Conservation (phyloP, 2,113 vertebrate species). For the Oreochromis tanganicae region DNA sequence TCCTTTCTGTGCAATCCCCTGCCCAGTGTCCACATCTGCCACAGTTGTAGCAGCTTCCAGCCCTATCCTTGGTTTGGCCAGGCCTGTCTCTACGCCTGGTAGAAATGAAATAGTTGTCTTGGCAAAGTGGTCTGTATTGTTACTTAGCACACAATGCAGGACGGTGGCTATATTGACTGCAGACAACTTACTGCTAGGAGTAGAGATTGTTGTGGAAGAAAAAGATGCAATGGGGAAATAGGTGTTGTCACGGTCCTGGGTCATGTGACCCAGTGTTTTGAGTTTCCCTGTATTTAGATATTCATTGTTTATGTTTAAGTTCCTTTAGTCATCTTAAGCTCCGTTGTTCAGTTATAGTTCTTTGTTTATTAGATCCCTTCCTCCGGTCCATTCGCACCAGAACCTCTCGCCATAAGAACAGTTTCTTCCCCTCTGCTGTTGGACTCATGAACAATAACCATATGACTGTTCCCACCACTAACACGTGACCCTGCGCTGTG, state of each 20-base stretch:
- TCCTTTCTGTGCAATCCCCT: background rate
- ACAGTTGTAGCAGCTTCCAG: background rate
- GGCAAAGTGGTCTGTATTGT: background rate
- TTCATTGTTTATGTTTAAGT: background rate
- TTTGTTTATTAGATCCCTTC: background rate
- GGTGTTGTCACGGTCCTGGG: background rate
- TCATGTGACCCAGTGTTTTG: background rate
- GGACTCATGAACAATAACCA: too few relatives aligned
- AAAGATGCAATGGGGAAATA: background rate
- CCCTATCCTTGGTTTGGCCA: background rate
- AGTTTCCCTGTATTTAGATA: background rate
- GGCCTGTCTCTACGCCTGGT: rapidly evolving
- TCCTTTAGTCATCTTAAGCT: background rate
- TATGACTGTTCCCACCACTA: too few relatives aligned
- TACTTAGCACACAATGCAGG: background rate
- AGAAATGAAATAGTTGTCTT: background rate
- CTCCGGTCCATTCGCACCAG: too few relatives aligned
- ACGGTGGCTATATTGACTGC: background rate
- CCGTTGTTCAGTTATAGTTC: background rate
- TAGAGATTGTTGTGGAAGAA: background rate
- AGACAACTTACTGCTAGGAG: background rate
- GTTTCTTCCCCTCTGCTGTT: too few relatives aligned
- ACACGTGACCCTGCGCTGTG: too few relatives aligned
- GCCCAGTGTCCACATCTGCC: background rate
- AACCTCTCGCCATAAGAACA: too few relatives aligned